Conservation (phyloP, 2,888 invertebrate genomes). For the Cenopis cana region DNA sequence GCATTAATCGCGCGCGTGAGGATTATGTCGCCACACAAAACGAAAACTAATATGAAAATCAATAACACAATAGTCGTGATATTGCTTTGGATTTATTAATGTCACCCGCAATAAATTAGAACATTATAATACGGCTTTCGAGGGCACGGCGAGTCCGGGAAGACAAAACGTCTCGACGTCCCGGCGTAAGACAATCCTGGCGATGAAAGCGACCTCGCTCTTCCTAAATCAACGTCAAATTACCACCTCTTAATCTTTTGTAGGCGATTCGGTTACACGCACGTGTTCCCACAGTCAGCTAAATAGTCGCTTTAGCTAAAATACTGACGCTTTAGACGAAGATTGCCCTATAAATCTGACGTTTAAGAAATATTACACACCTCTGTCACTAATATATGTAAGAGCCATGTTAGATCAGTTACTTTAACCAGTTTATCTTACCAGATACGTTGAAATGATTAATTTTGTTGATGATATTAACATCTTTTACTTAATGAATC, state of each 20-base stretch:
- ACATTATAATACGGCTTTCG: conserved; percentile 60
- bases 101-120: conserved; percentile 68
- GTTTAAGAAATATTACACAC: conserved; percentile 81
- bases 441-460: conserved; percentile 66
- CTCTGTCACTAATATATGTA: conserved; percentile 76
- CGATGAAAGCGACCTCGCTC: conserved; percentile 72
- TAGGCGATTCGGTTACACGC: conserved; percentile 79
- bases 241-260: conserved; percentile 83
- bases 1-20: conserved; percentile 36
- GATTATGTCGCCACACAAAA: conserved; percentile 46
- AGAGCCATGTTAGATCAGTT: conserved; percentile 59
- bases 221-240: conserved; percentile 84
- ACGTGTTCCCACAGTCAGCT: conserved; percentile 69
- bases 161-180: conserved; percentile 67
- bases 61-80: conserved; percentile 46
- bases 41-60: conserved; percentile 47
- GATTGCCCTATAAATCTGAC: conserved; percentile 76
- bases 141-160: conserved; percentile 53
- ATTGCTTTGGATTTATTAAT: conserved; percentile 59
- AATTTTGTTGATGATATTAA: conserved; percentile 59
- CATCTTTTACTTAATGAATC: conserved; percentile 30
- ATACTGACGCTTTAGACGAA: conserved; percentile 64
- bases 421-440: conserved; percentile 53
- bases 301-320: conserved; percentile 64
- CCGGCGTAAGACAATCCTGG: conserved; percentile 74